phyloP scores from a whole-genome alignment of 2,888 invertebrate species.

The Acrobasis suavella region DNA sequence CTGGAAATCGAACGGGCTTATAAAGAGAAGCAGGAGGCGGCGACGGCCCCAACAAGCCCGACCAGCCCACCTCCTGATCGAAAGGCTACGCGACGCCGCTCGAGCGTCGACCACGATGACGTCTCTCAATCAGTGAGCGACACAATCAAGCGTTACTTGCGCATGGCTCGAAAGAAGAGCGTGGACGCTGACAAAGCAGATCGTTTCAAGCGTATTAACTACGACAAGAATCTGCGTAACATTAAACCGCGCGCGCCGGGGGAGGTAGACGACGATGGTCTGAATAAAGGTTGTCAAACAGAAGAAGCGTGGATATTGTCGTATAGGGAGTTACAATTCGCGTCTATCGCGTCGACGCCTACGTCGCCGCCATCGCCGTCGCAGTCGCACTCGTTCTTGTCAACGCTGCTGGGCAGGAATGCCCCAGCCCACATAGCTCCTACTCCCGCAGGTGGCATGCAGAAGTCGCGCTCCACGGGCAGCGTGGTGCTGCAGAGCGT shows the following conservation, averaged over 20 bases:
- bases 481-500: slow-evolving; percentile 94
- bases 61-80: slow-evolving; percentile 67
- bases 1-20: slow-evolving; percentile 74
- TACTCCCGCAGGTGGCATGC: slow-evolving; percentile 87
- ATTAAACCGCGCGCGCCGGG: slow-evolving; percentile 90
- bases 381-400: slow-evolving; percentile 72
- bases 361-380: slow-evolving; percentile 79
- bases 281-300: slow-evolving; percentile 89
- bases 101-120: slow-evolving; percentile 92
- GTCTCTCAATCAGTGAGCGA: slow-evolving; percentile 93
- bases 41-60: slow-evolving; percentile 66
- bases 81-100: slow-evolving; percentile 83
- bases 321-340: slow-evolving; percentile 66
- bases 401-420: slow-evolving; percentile 64
- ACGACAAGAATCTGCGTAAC: slow-evolving; percentile 91
- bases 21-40: slow-evolving; percentile 67
- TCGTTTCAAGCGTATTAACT: slow-evolving; percentile 93
- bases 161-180: slow-evolving; percentile 94
- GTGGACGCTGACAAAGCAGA: slow-evolving; percentile 91
- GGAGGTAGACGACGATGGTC: slow-evolving; percentile 90
- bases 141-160: slow-evolving; percentile 91
- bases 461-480: slow-evolving; percentile 94
- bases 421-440: slow-evolving; percentile 54
- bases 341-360: slow-evolving; percentile 68
- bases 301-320: slow-evolving; percentile 88